Evolutionary conservation across 2,113 vertebrate species (phyloP), one percentile per base, ranked within the genome.

Genomic region (Pipa parva): DNA sequence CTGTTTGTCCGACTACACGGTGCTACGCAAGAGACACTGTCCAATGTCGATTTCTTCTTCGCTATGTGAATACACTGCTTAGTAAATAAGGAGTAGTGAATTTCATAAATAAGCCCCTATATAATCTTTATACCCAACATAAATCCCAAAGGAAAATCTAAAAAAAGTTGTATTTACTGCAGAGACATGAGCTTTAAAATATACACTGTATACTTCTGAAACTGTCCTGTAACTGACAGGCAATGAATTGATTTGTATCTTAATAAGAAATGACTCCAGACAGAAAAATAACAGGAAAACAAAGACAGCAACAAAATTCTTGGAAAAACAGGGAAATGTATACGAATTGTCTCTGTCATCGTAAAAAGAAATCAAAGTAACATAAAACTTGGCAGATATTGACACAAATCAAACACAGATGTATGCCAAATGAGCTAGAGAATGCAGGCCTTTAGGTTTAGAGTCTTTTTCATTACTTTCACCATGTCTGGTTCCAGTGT

Each of bases 331-430:
- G n/a, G n/a, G n/a, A 42, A 15, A 17, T 3, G 39, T n/a, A 5
- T 42, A n/a, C n/a, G 39, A 42, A 42, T 42, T 15, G 39, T 42
- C 39, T 42, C 39, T 42, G 13, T 42, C 39, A 42, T 42, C 39
- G n/a, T 42, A n/a, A 17, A n/a, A 15, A 17, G 39, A 42, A 42
- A 42, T 42, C 25, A 25, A 60, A 60, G 58, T 4, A 50, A 29
- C 28, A 6, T 58, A 22, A 58, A 15, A 68, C 46, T 59, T 59
- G 64, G 56, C 48, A 31, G 37, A 15, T 54, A 22, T 4, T 54
- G 29, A 27, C 24, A 28, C 48, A 54, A 70, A 70, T 59, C 27
- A 54, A 31, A 24, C 45, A 8, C 66, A 70, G 66, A 60, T 70
- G 66, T 61, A 54, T 54, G 21, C 20, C 57, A 15, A 36, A 60